phyloP scores from a whole-genome alignment of 2,113 vertebrate genomes.

The Pycnonotus jocosus region DNA sequence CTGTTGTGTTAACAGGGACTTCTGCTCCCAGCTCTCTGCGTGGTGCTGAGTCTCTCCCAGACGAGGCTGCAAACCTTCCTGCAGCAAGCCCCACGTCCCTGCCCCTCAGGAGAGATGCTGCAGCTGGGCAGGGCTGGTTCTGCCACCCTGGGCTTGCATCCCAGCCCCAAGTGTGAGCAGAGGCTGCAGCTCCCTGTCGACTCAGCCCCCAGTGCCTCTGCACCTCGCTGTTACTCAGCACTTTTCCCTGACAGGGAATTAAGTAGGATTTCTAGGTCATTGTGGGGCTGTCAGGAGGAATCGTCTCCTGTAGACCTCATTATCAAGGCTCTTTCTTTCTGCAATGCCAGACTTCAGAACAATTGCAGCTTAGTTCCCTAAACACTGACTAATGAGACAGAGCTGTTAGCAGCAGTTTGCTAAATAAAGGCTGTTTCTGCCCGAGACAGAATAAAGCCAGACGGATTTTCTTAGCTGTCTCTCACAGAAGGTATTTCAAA shows the following conservation, averaged over 20 bases:
- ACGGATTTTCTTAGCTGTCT: constrained; percentile 14
- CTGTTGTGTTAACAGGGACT: background rate
- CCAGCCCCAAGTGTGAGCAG: background rate
- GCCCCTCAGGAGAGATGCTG: background rate
- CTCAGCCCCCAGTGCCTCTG: background rate
- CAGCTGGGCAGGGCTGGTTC: background rate
- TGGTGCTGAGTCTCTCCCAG: background rate
- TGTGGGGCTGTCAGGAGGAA: constrained; percentile 62
- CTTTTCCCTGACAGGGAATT: constrained; percentile 51
- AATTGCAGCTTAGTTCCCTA: constrained; percentile 55
- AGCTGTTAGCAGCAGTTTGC: constrained; percentile 48
- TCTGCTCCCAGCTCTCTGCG: background rate
- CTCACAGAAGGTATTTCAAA: constrained; percentile 24
- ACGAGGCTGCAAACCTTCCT: background rate
- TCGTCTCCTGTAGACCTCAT: constrained; percentile 55
- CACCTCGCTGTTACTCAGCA: constrained; percentile 54
- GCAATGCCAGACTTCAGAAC: constrained; percentile 43
- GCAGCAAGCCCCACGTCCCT: background rate
- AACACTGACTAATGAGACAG: constrained; percentile 55
- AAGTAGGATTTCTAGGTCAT: constrained; percentile 63
- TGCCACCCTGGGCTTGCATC: background rate
- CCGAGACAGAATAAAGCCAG: constrained; percentile 30
- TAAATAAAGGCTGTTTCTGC: constrained; percentile 54
- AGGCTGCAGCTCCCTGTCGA: background rate
- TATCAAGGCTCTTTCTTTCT: constrained; percentile 51